phyloP scores from a whole-genome alignment of 2,113 vertebrate genomes.

The Ancistrus triradiatus region DNA sequence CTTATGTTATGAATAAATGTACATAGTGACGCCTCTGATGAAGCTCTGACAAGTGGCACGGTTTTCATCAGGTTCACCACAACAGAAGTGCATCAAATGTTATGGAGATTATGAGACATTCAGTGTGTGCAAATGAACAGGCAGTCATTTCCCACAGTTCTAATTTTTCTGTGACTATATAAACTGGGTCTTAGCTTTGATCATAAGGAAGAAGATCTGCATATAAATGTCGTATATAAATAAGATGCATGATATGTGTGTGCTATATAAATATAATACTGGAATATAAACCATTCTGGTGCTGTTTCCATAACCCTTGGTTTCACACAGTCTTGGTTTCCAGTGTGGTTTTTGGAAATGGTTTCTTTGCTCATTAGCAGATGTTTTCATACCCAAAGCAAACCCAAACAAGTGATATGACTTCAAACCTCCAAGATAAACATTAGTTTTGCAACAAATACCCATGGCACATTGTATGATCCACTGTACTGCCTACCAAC shows the following conservation, averaged over 20 bases:
- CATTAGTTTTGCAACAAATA: slow-evolving; percentile 2
- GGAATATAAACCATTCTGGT: neutral
- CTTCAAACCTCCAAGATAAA: slow-evolving; percentile 18
- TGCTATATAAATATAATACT: neutral
- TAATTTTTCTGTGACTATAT: too few relatives aligned
- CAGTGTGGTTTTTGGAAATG: slow-evolving; percentile 29
- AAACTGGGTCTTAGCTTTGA: neutral
- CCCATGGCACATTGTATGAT: neutral
- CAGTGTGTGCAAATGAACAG: too few relatives aligned
- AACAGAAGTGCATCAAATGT: too few relatives aligned
- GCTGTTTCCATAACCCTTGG: slow-evolving; percentile 5
- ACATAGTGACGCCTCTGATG: too few relatives aligned
- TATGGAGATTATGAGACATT: too few relatives aligned
- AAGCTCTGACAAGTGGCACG: too few relatives aligned
- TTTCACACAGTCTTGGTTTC: slow-evolving; percentile 12
- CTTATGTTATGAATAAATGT: slow-evolving; percentile 16
- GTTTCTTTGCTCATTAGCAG: slow-evolving; percentile 11
- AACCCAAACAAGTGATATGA: slow-evolving; percentile 13
- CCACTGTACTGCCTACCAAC: neutral
- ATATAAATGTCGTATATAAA: too few relatives aligned
- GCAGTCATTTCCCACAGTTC: neutral
- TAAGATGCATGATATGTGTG: neutral
- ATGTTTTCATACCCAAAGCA: slow-evolving; percentile 12
- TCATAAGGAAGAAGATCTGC: too few relatives aligned
- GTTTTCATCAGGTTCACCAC: too few relatives aligned